Evolutionary conservation across 1,140 invertebrate species (phyloP), one percentile per base, ranked within the genome.

Genomic region (Drosophila cardini): DNA sequence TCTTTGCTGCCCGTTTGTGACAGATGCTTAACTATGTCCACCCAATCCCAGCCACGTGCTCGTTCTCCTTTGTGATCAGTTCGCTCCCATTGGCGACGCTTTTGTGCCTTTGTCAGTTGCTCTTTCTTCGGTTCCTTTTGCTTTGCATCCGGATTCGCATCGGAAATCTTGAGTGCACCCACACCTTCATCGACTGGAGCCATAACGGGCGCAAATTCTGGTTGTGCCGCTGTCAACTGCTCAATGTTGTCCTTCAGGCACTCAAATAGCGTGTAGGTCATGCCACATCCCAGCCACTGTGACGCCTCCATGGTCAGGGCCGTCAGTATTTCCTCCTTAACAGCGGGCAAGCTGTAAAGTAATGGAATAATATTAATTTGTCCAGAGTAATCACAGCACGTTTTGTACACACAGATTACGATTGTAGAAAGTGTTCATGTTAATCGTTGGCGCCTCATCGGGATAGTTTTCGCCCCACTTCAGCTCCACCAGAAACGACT

Each of bases 221-320:
- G 95, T 87, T 97, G 96, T 7, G 94, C 94, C 1, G 93, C 93
- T 9, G 97, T 93, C 65, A 98, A 92, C 46, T 96, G 95, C 0
- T 94, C 86, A 21, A 95, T 93, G 90, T 96, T 96, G 91, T 99
- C 98, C 91, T 97, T 98, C 13, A 97, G 93, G 92, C 95, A 97
- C 93, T 99, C 98, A 93, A 99, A 98, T 34, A 99, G 91, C 3
- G 97, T 97, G 86, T 98, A 99, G 0, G 98, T 99, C 97, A 98
- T 98, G 38, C 97, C 96, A 93, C 95, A 96, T 9, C 97, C 98
- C 16, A 98, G 68, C 94, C 96, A 96, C 73, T 96, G 95, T 34
- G 96, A 94, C 0, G 96, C 96, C 92, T 98, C 96, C 42, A 94
- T 93, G n/a, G 93, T 93, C 1, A 97, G 84, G 38, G 94, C 93